Evolutionary conservation across 2,113 vertebrate species (phyloP), one percentile per base, ranked within the genome.

Genomic region (Lagopus muta): DNA sequence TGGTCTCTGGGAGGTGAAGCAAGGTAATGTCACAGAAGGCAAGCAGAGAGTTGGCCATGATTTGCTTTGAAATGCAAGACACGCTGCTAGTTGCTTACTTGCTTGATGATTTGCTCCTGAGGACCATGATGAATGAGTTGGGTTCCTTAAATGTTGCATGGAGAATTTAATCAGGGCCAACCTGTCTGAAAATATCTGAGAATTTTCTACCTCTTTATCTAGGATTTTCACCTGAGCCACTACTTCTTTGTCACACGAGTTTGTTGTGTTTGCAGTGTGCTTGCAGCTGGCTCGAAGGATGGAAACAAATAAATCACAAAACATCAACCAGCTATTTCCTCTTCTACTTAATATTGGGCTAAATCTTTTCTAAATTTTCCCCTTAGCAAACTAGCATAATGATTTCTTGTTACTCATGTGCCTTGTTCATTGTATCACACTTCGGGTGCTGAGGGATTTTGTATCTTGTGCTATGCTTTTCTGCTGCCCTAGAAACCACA

Each of bases 331-430:
- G 57, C 52, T 93, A 27, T 81, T 94, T 94, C 86, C 76, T 95
- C 34, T 90, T 91, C 85, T 66, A 40, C 55, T 92, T 71, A 81
- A 72, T 43, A 57, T 11, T 71, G 17, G 69, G 38, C 80, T 42
- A 93, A 92, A 64, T 28, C 55, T 94, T 77, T 6, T 81, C 82
- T 84, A 88, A 83, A 64, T 71, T 86, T 90, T 60, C 34, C 76
- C 76, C 43, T 76, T 86, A 93, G 65, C 38, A 60, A 47, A 60
- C 38, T 34, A 78, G 43, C n/a, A 64, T 66, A 78, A 95, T 38
- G 60, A 88, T 86, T 95, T 83, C 82, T 78, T 96, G 60, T 91
- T 93, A 47, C 80, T 90, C 88, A 55, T 86, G 90, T 88, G 90
- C 69, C 82, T 95, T 8, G 2, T 83, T 95, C 76, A 67, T 94